Percentiles rank a stretch among this genome's conserved stretches.
Evolutionary conservation across 1,140 invertebrate genomes (phyloP).

Genomic region (Drosophila nebulosa): DNA sequence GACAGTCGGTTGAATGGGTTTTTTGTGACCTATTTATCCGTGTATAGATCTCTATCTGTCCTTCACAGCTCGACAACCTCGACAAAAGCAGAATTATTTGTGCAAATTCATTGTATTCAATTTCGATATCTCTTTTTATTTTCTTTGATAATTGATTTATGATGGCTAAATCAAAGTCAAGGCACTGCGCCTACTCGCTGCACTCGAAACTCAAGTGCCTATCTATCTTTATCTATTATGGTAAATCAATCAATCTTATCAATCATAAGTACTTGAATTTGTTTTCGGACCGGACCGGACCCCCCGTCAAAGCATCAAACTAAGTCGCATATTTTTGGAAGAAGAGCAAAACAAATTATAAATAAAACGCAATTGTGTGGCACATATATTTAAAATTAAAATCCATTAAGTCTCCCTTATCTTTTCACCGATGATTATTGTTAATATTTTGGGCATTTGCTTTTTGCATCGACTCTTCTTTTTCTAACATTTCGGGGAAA

Average conservation of each 20-base stretch:
- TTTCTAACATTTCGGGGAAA: not conserved
- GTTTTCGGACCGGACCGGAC: not conserved
- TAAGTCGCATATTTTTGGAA: not conserved
- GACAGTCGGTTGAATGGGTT: not conserved
- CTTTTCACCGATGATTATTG: not conserved
- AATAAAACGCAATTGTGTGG: not conserved
- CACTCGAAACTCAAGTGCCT: not conserved
- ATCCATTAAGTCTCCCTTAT: not conserved
- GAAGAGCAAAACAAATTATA: not conserved
- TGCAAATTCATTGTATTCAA: conserved; percentile 25
- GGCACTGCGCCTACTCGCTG: not conserved
- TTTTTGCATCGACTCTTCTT: not conserved
- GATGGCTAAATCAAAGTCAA: conserved; percentile 15
- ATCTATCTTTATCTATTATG: conserved; percentile 1
- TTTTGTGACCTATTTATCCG: not conserved
- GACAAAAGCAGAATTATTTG: conserved; percentile 8
- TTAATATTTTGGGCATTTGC: not conserved
- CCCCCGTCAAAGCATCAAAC: not conserved
- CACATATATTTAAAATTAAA: not conserved
- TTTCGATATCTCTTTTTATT: no score
- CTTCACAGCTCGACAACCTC: not conserved
- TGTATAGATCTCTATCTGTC: not conserved
- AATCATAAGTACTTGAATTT: not conserved
- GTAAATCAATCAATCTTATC: conserved; percentile 8
- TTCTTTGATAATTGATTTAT: conserved; percentile 20